These are phyloP conservation scores for Plestiodon gilberti DNA, from an alignment of 2,113 vertebrate genomes.

Conservation along the genomic window DNA sequence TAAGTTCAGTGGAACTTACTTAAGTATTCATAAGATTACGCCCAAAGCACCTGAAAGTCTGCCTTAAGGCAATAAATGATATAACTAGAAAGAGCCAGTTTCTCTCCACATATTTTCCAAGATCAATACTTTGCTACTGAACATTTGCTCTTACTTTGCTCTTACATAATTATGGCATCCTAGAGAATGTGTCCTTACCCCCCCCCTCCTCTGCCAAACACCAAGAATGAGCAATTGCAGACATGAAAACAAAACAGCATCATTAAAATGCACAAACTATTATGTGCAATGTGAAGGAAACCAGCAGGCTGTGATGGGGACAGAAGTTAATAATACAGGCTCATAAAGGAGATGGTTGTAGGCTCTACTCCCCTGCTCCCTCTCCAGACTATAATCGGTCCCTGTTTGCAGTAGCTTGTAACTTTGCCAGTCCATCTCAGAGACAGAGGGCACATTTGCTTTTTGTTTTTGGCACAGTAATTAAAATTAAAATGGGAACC, in stretches of 20 bases:
- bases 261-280: constrained; percentile 32
- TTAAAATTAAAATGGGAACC: constrained; percentile 13
- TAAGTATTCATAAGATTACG: background rate
- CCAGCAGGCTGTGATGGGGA: constrained; percentile 31
- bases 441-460: constrained; percentile 5
- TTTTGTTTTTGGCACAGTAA: constrained; percentile 4
- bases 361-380: background rate
- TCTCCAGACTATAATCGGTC: constrained; percentile 2
- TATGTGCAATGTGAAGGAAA: constrained; percentile 12
- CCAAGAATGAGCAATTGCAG: constrained; percentile 9
- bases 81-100: background rate
- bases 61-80: background rate
- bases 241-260: constrained; percentile 20
- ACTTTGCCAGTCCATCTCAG: background rate
- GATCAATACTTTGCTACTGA: constrained; percentile 20
- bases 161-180: constrained; percentile 17
- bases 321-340: constrained; percentile 33
- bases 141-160: too few species aligned
- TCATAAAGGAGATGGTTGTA: constrained; percentile 26
- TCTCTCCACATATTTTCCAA: background rate
- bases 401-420: constrained; percentile 10
- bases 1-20: too few species aligned
- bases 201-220: background rate
- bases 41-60: background rate
- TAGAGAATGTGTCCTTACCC: background rate